These are phyloP conservation scores for Calameuta idolon DNA, from an alignment of 2,888 invertebrate genomes.

Conservation along the genomic window DNA sequence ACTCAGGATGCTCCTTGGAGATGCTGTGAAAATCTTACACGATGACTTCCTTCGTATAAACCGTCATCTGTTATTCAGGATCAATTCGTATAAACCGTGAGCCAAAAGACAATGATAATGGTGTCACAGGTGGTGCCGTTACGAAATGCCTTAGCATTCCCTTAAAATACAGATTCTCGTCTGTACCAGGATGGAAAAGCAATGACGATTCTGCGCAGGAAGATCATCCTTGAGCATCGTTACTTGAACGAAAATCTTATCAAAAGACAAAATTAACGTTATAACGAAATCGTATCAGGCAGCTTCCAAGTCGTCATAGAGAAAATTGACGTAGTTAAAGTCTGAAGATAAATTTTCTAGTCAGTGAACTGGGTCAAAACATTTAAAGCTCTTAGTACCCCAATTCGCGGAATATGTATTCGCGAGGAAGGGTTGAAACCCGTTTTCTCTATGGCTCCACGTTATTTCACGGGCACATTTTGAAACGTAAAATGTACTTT, in stretches of 20 bases:
- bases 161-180: slow-evolving; percentile 9
- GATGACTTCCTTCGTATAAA: neutral
- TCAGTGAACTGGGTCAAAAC: slow-evolving; percentile 8
- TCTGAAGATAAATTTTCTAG: neutral
- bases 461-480: slow-evolving; percentile 17
- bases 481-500: slow-evolving; percentile 19
- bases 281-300: neutral
- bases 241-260: neutral
- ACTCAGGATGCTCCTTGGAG: neutral
- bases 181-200: neutral
- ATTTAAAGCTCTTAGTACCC: slow-evolving; percentile 2
- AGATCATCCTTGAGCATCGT: neutral
- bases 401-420: slow-evolving; percentile 3
- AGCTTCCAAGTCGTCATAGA: neutral
- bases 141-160: slow-evolving; percentile 17
- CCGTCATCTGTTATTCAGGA: neutral
- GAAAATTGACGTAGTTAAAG: neutral
- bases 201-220: neutral
- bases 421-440: slow-evolving; percentile 10
- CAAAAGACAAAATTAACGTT: neutral
- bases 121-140: slow-evolving; percentile 23
- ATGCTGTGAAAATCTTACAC: neutral
- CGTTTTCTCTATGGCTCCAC: neutral
- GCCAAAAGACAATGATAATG: slow-evolving; percentile 22
- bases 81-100: slow-evolving; percentile 6